A percentile compares a stretch with the other conserved stretches of the same genome.
Conservation (phyloP, 2,888 invertebrate genomes). For the Lochmaea capreae region DNA sequence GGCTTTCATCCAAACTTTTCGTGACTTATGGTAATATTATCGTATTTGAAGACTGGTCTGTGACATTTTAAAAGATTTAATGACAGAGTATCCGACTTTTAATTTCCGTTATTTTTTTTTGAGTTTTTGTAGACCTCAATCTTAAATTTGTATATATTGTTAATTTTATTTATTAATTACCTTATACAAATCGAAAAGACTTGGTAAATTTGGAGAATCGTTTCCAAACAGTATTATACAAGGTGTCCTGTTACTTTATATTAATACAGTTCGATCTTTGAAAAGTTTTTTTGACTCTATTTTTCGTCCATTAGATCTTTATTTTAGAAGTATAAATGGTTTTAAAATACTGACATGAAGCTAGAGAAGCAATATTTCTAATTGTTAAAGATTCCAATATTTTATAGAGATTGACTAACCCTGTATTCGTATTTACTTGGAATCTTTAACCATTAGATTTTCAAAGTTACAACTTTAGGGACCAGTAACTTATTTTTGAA, state of each 20-base stretch:
- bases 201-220: not conserved
- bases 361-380: too few species aligned
- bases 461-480: too few species aligned
- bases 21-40: not conserved
- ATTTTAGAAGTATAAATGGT: too few species aligned
- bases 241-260: not conserved
- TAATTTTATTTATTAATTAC: constrained; percentile 4
- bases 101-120: not conserved
- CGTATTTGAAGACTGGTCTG: not conserved
- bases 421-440: too few species aligned
- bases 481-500: too few species aligned
- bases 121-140: not conserved
- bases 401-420: too few species aligned
- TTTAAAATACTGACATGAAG: too few species aligned
- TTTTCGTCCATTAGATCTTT: too few species aligned
- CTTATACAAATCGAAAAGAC: not conserved
- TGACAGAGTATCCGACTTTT: not conserved
- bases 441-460: too few species aligned
- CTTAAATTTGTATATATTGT: constrained; percentile 7
- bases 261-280: not conserved
- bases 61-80: not conserved
- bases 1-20: not conserved
- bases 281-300: not conserved
- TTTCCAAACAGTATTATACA: not conserved
- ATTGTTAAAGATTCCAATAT: too few species aligned